Evolutionary conservation across 2,113 vertebrate genomes (phyloP), one percentile per base, ranked within the genome.

Genomic region (Grallaria varia): DNA sequence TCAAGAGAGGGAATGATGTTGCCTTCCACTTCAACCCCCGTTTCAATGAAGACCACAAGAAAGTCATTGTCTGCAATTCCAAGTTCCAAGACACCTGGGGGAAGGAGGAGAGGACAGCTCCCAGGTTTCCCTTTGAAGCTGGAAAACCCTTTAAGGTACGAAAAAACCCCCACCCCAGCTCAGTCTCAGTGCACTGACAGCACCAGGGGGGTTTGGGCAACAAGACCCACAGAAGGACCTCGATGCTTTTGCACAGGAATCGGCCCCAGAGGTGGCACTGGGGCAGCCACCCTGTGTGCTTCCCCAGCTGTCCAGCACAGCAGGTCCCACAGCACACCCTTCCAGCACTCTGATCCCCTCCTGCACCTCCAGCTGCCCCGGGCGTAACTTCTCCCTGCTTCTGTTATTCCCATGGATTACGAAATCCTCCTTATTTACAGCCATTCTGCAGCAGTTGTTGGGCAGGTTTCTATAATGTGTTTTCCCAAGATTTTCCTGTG

Each of bases 11-110:
- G 40, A n/a, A 95, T 5, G 97, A 98, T 0, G 20, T 98, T 4
- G 98, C 97, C 82, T 98, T 98, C 94, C 98, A 98, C 94, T 98
- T 98, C 19, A 98, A 98, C 13, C 97, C 98, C 3, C 98, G 98
- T 55, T 98, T 98, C 95, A 97, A 93, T 0, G 98, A 98, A 18
- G 60, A 93, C n/a, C 19, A 82, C 60, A 95, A 7, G 31, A 90
- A 64, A 89, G 97, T 98, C 77, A 97, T 98, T 0, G 98, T 98
- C 64, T 98, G 98, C 47, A 98, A 98, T 63, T 91, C 98, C 0
- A 97, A 53, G 89, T 44, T 92, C 59, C 71, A 82, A 8, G 81
- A 95, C 2, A 27, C 0, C 59, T 98, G 98, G 98, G 98, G 98
- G 35, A 92, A 8, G 23, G 98, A 98, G 80, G 98, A 98, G 40